phyloP scores from a whole-genome alignment of 2,888 invertebrate species.

The Pyrrhia umbra region DNA sequence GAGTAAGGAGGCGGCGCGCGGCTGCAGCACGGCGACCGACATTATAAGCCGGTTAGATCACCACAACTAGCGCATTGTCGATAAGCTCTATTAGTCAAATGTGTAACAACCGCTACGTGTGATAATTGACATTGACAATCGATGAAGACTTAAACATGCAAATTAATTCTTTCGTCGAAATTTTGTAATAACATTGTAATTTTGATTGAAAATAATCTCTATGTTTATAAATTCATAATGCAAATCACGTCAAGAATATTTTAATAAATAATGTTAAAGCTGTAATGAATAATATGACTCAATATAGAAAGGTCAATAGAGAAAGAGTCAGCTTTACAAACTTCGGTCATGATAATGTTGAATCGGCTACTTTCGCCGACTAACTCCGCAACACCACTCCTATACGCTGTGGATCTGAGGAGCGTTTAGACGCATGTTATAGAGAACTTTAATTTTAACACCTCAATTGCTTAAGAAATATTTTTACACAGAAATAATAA shows the following conservation, averaged over 20 bases:
- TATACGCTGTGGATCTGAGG: conserved; percentile 24
- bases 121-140: conserved; percentile 6
- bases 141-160: conserved; percentile 19
- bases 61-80: conserved; percentile 52
- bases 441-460: too few species aligned
- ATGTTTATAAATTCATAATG: not conserved
- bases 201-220: not conserved
- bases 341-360: conserved; percentile 49
- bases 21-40: conserved; percentile 56
- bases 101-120: conserved; percentile 41
- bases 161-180: not conserved
- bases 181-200: not conserved
- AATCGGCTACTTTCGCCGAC: conserved; percentile 70
- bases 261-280: conserved; percentile 31
- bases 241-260: not conserved
- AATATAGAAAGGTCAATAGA: conserved; percentile 68
- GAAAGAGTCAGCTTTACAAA: conserved; percentile 34
- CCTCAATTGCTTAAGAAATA: not conserved
- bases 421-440: too few species aligned
- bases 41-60: conserved; percentile 66
- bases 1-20: conserved; percentile 40
- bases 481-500: too few species aligned
- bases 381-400: conserved; percentile 62
- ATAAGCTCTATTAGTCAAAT: conserved; percentile 51
- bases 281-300: conserved; percentile 61